Base-by-base conservation (phyloP, 1,140 invertebrate species). In the Potamilus streckersoni region DNA sequence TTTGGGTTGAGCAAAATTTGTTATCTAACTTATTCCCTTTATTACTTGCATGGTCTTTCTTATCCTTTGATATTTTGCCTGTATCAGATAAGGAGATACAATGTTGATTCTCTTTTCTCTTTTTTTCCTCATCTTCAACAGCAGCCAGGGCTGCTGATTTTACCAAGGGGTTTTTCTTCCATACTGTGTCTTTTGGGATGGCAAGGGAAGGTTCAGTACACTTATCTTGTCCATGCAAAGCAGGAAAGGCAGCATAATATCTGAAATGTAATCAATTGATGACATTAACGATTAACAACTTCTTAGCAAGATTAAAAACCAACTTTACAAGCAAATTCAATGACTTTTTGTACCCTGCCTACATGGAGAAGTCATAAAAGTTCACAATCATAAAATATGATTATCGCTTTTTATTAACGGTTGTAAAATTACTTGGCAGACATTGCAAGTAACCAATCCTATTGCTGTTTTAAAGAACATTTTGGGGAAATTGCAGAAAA, bases 241-340 rank as follows among this genome's bases (percentile, higher is more conserved):
- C 82, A 67, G 83, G 83, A 69, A 85, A 85, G 59, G 83, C 83
- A 55, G 83, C 83, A 82, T 85, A 85, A 72, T 85, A 85, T 73
- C 83, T 85, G 68, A 49, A 83, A 79, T 63, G 55, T 60, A 65
- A 76, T 13, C 64, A 49, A 59, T 61, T 15, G 57, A 16, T 55
- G n/a, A 72, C 4, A 8, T n/a, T 61, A 65, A n/a, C n/a, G 4
- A 8, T n/a, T 61, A 65, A n/a, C n/a, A 27, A 23, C 56, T 64
- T 31, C 19, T 38, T 57, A n/a, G 19, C 17, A 20, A 57, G n/a
- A 23, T n/a, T 14, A 55, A 65, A n/a, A 65, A 38, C 17, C 19
- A 55, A 49, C 49, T 16, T 31, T 1, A 17, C 17, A 17, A 55
- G 11, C 19, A 17, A 55, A 19, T 49, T 49, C 38, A 49, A 11